These are phyloP conservation scores for Lophochroa leadbeateri DNA, from an alignment of 2,113 vertebrate species.

Conservation along the genomic window DNA sequence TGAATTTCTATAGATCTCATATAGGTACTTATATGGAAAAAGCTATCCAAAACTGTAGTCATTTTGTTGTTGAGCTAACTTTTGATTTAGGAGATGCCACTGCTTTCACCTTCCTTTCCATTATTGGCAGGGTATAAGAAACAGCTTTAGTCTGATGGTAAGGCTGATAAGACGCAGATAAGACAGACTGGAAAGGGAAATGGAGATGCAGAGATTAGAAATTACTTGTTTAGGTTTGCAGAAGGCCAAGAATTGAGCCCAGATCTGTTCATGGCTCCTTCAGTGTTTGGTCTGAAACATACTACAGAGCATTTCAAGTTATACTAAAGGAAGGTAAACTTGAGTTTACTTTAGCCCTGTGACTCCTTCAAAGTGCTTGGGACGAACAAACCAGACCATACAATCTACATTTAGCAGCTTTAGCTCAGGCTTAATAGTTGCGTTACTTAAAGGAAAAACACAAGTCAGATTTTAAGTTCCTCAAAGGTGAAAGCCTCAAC, in stretches of 20 bases:
- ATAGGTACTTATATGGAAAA: not conserved
- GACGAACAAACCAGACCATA: not conserved
- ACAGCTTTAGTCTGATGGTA: not conserved
- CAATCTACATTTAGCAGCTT: not conserved
- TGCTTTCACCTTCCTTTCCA: not conserved
- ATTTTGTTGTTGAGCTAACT: not conserved
- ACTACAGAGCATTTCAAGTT: not conserved
- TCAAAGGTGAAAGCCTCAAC: not conserved
- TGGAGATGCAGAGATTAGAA: not conserved
- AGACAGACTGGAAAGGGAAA: not conserved
- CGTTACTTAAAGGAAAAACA: slow-evolving; percentile 1
- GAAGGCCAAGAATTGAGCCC: not conserved
- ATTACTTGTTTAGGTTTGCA: not conserved
- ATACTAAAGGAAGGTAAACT: not conserved
- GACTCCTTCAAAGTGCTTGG: not conserved
- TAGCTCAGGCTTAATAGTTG: not conserved
- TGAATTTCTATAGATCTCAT: not conserved
- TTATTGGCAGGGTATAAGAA: not conserved
- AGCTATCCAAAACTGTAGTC: not conserved
- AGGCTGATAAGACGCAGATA: not conserved
- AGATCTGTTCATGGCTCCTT: not conserved
- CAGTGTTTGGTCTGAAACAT: not conserved
- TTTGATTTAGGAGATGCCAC: not conserved
- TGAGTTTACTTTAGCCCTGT: not conserved
- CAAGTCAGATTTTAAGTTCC: slow-evolving; percentile 22